Percentiles rank a stretch among this genome's conserved stretches.
Conservation (phyloP, 2,888 invertebrate genomes). For the Drosophila peninsularis region DNA sequence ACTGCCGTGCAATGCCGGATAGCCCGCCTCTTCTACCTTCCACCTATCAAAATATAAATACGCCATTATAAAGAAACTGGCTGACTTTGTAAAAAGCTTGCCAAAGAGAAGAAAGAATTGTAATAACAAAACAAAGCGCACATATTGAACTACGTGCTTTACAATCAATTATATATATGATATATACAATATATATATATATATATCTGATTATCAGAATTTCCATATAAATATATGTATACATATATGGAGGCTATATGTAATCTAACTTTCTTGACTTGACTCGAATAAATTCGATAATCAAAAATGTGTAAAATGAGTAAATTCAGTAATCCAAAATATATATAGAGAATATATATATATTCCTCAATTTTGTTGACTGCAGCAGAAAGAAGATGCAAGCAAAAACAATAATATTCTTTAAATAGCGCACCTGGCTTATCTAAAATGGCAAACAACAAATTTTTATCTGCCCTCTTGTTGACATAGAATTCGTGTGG, state of each 20-base stretch:
- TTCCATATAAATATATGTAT: not conserved
- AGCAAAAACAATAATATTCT: not conserved
- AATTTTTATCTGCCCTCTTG: slow-evolving; percentile 3
- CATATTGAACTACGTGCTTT: slow-evolving; percentile 11
- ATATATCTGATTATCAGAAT: too few relatives aligned
- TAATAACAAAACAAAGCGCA: slow-evolving; percentile 13
- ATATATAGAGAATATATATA: not conserved
- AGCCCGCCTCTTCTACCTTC: not conserved
- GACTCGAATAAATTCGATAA: not conserved
- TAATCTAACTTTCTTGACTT: slow-evolving; percentile 4
- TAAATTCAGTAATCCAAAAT: not conserved
- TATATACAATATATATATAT: not conserved
- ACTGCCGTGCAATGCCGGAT: not conserved
- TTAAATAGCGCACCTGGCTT: slow-evolving; percentile 1
- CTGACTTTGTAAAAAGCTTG: slow-evolving; percentile 15
- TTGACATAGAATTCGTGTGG: slow-evolving; percentile 1
- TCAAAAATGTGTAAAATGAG: not conserved
- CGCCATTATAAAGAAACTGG: slow-evolving; percentile 13
- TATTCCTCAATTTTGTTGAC: not conserved
- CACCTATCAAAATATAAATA: slow-evolving; percentile 1
- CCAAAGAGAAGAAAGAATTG: not conserved
- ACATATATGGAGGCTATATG: not conserved
- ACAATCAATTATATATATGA: not conserved
- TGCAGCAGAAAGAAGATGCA: not conserved
- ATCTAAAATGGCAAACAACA: slow-evolving; percentile 8